phyloP scores from a whole-genome alignment of 2,797 vertebrate species.

The Acestrorhynchus altus region DNA sequence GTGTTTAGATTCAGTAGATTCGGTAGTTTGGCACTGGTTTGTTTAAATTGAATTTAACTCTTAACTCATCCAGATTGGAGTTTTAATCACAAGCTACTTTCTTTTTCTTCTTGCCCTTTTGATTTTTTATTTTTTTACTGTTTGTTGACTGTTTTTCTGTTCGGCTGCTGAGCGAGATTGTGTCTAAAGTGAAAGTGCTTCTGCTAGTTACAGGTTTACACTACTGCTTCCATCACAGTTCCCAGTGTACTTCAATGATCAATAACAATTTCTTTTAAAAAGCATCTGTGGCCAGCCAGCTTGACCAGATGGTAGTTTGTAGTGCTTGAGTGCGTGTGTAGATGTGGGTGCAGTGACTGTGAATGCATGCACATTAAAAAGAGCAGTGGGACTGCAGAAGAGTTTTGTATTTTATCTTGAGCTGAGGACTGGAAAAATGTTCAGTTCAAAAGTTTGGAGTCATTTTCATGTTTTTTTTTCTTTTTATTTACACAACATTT shows the following conservation, averaged over 20 bases:
- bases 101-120: background rate
- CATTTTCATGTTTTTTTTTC: background rate
- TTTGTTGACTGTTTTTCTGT: background rate
- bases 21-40: background rate
- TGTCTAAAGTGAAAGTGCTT: constrained; percentile 8
- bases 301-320: constrained; percentile 47
- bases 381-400: background rate
- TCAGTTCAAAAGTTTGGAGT: background rate
- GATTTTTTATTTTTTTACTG: background rate
- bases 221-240: constrained; percentile 28
- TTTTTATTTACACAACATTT: no score
- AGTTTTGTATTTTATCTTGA: constrained; percentile 1
- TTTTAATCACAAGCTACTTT: constrained; percentile 14
- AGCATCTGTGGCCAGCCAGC: constrained; percentile 33
- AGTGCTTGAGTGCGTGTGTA: constrained; percentile 32
- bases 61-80: background rate
- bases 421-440: no score
- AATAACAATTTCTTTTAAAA: constrained; percentile 48
- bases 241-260: constrained; percentile 36
- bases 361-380: constrained; percentile 23
- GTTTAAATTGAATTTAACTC: background rate
- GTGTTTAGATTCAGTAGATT: background rate
- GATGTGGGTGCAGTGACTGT: constrained; percentile 27
- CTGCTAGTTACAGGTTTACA: constrained; percentile 39
- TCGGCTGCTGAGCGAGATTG: background rate